Evolutionary conservation across 2,888 invertebrate genomes (phyloP), one percentile per base, ranked within the genome.

Genomic region (Coleophora flavipennella): DNA sequence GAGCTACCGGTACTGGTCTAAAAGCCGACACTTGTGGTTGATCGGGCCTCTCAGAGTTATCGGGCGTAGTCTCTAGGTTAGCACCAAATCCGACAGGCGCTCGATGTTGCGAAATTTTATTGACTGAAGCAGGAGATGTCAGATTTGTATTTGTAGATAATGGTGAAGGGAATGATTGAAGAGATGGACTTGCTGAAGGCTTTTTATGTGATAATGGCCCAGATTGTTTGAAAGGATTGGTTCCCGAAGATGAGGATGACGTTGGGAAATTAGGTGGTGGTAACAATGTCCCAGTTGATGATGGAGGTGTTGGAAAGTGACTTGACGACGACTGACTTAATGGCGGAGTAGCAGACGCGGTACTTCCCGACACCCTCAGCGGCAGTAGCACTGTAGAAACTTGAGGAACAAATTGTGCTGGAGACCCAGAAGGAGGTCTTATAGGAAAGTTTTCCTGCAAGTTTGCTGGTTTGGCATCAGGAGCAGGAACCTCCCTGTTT

Each of bases 11-110:
- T 44, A 62, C 44, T 1, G 63, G 57, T 35, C 67, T 56, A 40
- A 65, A 73, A 8, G 60, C 51, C 2, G 66, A 45, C 26, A 65
- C 49, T 46, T 67, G 72, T 3, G 77, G 80, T 43, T 73, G 80
- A 59, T 89, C 89, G 0, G 89, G 88, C 40, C 88, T 83, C 63
- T 91, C 91, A 0, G 89, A 89, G 61, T 91, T 91, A 60, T 91
- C 91, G 2, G 90, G 89, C 3, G 88, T 80, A 3, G 88, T 88
- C 68, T 90, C 90, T 45, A 90, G 74, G 65, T 90, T 90, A 3
- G 88, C 87, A 41, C 86, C 85, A 59, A 75, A 86, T 32, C 75
- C 75, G 33, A 68, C 55, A n/a, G 73, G 55, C 14, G 65, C 51
- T 52, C 70, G 59, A 40, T 77, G 74, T 40, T 78, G 76, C 12